phyloP scores from a whole-genome alignment of 2,113 vertebrate genomes.

The Nestor notabilis region DNA sequence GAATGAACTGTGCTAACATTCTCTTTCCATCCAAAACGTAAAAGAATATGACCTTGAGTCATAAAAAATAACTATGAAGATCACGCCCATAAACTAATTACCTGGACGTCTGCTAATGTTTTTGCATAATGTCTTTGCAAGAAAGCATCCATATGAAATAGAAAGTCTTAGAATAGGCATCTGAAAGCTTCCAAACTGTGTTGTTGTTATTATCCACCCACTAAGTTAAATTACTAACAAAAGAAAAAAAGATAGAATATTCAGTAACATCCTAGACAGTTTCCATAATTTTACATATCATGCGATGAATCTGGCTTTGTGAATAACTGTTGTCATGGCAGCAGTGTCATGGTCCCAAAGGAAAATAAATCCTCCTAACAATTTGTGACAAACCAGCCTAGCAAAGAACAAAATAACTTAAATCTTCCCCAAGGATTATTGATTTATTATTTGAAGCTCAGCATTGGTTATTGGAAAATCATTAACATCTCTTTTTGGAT shows the following conservation, averaged over 20 bases:
- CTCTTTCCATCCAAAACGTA: background rate
- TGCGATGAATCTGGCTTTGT: slow-evolving; percentile 13
- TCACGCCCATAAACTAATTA: background rate
- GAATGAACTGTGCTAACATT: background rate
- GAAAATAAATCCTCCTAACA: slow-evolving; percentile 47
- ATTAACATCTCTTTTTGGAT: background rate
- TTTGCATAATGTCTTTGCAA: background rate
- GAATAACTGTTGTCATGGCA: slow-evolving; percentile 52
- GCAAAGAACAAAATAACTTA: slow-evolving; percentile 46
- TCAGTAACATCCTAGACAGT: background rate
- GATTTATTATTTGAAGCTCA: slow-evolving; percentile 54
- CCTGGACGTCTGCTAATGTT: background rate
- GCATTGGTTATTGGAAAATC: slow-evolving; percentile 37
- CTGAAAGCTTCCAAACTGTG: slow-evolving; percentile 3
- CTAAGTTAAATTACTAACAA: slow-evolving; percentile 12
- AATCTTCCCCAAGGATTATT: slow-evolving; percentile 29
- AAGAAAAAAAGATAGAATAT: background rate
- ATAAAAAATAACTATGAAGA: background rate
- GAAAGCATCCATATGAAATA: background rate
- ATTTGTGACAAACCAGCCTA: slow-evolving; percentile 56
- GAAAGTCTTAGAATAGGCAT: background rate
- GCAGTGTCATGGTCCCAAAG: slow-evolving; percentile 32
- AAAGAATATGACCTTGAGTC: background rate
- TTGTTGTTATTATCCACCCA: background rate
- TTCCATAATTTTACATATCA: slow-evolving; percentile 31